Evolutionary conservation across 2,797 vertebrate species (phyloP), one percentile per base, ranked within the genome.

Genomic region (Bufotes viridis): DNA sequence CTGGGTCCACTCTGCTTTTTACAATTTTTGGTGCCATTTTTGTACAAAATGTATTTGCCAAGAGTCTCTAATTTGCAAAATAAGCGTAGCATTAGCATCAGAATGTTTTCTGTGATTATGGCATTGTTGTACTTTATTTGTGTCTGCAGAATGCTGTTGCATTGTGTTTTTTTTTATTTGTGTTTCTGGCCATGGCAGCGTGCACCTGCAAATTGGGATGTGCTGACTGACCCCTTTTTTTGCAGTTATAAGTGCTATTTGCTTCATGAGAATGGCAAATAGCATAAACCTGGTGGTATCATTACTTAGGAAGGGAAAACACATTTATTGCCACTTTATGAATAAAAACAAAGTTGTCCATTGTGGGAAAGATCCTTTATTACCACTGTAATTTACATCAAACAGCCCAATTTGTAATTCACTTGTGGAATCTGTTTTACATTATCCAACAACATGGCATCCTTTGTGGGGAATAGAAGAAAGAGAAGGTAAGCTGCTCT

Each of bases 371-470:
- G 58, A 22, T 78, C 57, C 72, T 85, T 85, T 85, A 85, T 78
- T 78, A 76, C 14, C 22, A 49, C 78, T 63, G 53, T 76, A 61
- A 51, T 85, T 76, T 86, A 86, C 86, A 87, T 70, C 58, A 87
- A 81, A 87, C 79, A 87, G 24, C 86, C 57, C 72, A 49, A 14
- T 82, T 61, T 49, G 15, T 24, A 26, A 24, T 63, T 58, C 11
- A 60, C 60, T 67, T 49, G 65, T 87, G 63, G 67, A 70, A 82
- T 63, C 70, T 74, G 78, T 82, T 42, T 67, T 81, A 81, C 67
- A 49, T 81, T 49, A 82, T 34, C 34, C 79, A 74, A 74, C 65
- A 26, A 69, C 53, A 61, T 75, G 85, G 63, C 29, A 13, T 74
- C 34, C 79, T 63, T 26, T 8, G 42, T 61, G 72, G 58, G 34